phyloP scores from a whole-genome alignment of 2,888 invertebrate genomes.

The Sphaerophoria rueppellii region DNA sequence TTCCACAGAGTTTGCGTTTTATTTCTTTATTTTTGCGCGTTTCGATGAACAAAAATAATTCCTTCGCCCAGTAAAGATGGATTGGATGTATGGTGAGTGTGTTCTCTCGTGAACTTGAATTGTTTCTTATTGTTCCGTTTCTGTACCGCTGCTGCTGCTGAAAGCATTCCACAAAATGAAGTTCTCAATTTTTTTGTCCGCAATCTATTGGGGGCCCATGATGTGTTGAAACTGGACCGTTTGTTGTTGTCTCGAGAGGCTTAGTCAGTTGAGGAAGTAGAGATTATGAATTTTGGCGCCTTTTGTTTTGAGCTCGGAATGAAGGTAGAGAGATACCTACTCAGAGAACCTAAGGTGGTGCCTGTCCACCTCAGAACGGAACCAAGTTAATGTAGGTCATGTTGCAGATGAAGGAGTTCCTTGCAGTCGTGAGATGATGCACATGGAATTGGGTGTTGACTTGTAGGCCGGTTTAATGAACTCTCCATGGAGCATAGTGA shows the following conservation, averaged over 20 bases:
- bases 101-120: slow-evolving; percentile 58
- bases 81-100: not conserved
- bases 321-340: not conserved
- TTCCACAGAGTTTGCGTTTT: too few relatives aligned
- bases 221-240: slow-evolving; percentile 21
- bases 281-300: slow-evolving; percentile 13
- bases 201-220: slow-evolving; percentile 67
- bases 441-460: slow-evolving; percentile 9
- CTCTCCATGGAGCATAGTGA: not conserved
- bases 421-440: not conserved
- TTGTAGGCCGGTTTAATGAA: not conserved
- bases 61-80: not conserved
- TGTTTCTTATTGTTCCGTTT: slow-evolving; percentile 23
- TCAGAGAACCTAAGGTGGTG: slow-evolving; percentile 2
- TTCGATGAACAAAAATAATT: not conserved
- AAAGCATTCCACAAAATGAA: slow-evolving; percentile 71
- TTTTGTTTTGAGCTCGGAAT: slow-evolving; percentile 16
- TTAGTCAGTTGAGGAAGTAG: not conserved
- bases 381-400: slow-evolving; percentile 49
- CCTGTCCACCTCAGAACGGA: not conserved
- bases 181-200: slow-evolving; percentile 73
- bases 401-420: not conserved
- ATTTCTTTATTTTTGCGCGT: not conserved
- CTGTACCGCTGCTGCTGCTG: slow-evolving; percentile 30
- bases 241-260: slow-evolving; percentile 1